Base-by-base conservation (phyloP, 2,797 vertebrate genomes). In the Cetoscarus ocellatus region DNA sequence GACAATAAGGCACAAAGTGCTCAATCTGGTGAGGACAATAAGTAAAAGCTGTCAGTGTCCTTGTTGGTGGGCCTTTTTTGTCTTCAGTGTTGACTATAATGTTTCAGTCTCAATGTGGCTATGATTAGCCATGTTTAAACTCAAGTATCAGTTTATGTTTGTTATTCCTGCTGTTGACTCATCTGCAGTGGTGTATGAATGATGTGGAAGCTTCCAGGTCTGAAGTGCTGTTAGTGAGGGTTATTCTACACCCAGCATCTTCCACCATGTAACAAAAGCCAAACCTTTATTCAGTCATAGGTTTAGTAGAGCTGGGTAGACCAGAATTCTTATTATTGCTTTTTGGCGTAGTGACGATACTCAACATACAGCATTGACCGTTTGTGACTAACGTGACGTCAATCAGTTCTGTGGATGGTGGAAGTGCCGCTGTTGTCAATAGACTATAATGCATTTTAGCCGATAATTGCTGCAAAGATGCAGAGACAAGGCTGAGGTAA, bases 231-330 rank as follows among this genome's bases (percentile, higher is more conserved):
- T 71, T 63, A 57, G 54, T 77, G 42, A 56, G 59, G 40, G 72
- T 18, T 34, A 13, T 49, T 70, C 51, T 55, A 34, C 57, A 44
- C 71, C 55, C 76, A 70, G 49, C 58, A 51, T 61, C 60, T 80
- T 82, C 70, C 72, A 13, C 69, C 82, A 76, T 77, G 27, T 86
- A 84, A 90, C 81, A 77, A 85, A 77, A 88, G 79, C 65, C 60
- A 52, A 65, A 69, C 55, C 39, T 15, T 51, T 44, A 61, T 61
- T 55, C 61, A 61, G 55, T 52, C 42, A 13, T 34, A 68, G 15
- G 48, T 1, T 50, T 27, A 4, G 4, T 27, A 2, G 4, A 27
- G 27, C 27, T 27, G 27, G 27, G 27, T 27, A 27, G 27, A 27
- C 2, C 27, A 27, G 27, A 27, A 27, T 27, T 27, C 27, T 27